Conservation (phyloP, 2,113 vertebrate genomes). For the Gymnocephalus cernua region DNA sequence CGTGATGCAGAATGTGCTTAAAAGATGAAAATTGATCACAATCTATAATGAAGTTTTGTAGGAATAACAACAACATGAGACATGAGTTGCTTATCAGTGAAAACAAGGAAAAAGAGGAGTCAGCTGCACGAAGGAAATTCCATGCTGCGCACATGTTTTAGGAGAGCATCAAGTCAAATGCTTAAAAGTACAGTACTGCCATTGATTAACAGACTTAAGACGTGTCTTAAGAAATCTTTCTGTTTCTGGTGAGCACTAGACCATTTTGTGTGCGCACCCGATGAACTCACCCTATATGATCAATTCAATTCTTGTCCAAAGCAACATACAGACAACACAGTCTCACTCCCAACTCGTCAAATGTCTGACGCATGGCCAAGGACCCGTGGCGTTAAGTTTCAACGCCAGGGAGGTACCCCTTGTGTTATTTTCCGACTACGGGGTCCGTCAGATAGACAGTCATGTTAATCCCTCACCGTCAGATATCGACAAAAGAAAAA, state of each 20-base stretch:
- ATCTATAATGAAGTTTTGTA: constrained; percentile 69
- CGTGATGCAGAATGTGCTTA: constrained; percentile 31
- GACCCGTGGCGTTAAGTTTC: no score
- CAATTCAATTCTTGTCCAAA: background rate
- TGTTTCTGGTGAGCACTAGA: background rate
- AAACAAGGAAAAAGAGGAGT: constrained; percentile 31
- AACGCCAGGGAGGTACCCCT: no score
- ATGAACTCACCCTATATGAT: background rate
- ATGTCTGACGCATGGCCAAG: no score
- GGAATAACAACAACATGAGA: constrained; percentile 67
- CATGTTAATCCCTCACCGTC: no score
- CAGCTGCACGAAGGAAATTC: constrained; percentile 18
- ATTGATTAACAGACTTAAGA: background rate
- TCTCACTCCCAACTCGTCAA: no score
- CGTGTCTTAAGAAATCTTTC: background rate
- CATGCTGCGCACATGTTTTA: background rate
- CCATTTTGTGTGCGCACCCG: background rate
- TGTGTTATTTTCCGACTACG: no score
- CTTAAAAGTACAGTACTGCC: background rate
- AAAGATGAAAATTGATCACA: constrained; percentile 65
- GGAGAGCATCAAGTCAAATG: background rate
- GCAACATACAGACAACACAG: background rate
- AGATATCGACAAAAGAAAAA: no score
- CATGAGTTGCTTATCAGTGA: constrained; percentile 41
- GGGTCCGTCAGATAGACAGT: no score